Conservation (phyloP, 2,113 vertebrate genomes). For the Burhinus oedicnemus region DNA sequence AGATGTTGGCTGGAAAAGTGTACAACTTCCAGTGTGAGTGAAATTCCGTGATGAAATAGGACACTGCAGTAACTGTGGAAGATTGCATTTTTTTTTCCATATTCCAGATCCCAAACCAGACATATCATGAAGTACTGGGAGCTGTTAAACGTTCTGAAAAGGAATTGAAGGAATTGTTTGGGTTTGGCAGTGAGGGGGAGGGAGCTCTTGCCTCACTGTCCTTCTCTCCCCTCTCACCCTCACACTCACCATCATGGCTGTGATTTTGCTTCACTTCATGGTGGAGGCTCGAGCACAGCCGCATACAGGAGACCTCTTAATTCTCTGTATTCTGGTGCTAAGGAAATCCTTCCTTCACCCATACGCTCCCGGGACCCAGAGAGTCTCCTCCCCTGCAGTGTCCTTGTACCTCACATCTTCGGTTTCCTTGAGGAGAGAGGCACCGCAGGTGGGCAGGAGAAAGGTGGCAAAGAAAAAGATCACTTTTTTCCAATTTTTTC, state of each 20-base stretch:
- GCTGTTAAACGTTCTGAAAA: neutral
- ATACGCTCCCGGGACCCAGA: neutral
- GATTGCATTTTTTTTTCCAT: neutral
- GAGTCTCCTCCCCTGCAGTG: neutral
- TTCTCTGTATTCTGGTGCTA: neutral
- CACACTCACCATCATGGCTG: neutral
- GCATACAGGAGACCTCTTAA: neutral
- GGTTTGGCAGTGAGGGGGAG: neutral
- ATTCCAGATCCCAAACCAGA: neutral
- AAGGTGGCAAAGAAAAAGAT: neutral
- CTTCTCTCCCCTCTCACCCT: neutral
- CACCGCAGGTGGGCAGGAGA: neutral
- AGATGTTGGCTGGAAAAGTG: neutral
- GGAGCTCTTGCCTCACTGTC: accelerated
- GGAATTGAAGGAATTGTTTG: neutral
- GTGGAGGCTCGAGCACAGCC: neutral
- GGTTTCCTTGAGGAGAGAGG: neutral
- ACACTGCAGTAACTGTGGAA: neutral
- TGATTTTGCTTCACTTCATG: neutral
- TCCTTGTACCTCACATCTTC: neutral
- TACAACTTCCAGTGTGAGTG: neutral
- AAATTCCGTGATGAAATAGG: neutral
- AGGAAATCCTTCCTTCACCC: neutral
- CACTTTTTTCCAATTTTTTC: neutral
- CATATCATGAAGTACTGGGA: neutral